Evolutionary conservation across 2,113 vertebrate species (phyloP), one percentile per base, ranked within the genome.

Genomic region (Protobothrops mucrosquamatus): DNA sequence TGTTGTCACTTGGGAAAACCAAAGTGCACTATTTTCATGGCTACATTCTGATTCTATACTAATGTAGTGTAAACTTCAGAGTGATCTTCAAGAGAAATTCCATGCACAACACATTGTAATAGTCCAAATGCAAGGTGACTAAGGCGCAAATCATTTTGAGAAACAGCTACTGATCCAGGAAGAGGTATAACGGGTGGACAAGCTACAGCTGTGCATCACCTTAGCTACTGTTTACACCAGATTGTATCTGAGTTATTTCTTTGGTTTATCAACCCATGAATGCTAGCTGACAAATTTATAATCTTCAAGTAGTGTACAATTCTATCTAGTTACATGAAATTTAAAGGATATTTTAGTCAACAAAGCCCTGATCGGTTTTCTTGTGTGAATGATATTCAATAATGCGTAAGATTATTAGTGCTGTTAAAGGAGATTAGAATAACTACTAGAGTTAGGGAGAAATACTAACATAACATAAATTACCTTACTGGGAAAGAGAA

Each of bases 231-330:
- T 39, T 81, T 81, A 20, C n/a, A 96, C 93, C 89, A 93, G 96
- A 95, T 97, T 97, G 96, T 97, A 93, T 96, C 22, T 23, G 93
- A 97, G 96, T 93, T 87, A 90, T 81, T 69, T 48, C 94, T 96
- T 88, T 91, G 96, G 92, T 91, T 97, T 96, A 85, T 89, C 90
- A 95, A 94, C 85, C 94, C 95, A 93, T 96, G 95, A 97, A 96
- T 89, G 89, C 97, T 95, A 96, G 92, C 92, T 97, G 95, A 94
- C 90, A 91, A 96, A 95, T 97, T 97, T 97, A 96, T 94, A 95
- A 34, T 96, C 91, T 94, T 24, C 85, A 91, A 0, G 26, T 29
- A 56, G 93, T 52, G 93, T 97, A 97, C 97, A 96, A 95, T 93
- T 95, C 89, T 94, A 96, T 94, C 95, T 87, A 94, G 95, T 96